Conservation (phyloP, 2,113 vertebrate genomes). For the Falco punctatus region DNA sequence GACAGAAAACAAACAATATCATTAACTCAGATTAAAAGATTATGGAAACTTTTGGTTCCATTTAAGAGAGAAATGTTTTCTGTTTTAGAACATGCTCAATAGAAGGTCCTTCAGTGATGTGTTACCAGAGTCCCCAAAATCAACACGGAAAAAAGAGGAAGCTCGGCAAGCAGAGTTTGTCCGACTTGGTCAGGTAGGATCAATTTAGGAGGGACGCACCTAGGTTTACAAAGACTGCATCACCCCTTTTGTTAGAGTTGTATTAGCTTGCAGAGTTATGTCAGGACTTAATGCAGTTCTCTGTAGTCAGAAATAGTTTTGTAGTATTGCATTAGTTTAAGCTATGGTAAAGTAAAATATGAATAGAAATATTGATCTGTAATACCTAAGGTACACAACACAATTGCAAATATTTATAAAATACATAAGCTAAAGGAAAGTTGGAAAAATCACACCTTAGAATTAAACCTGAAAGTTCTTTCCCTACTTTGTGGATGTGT, state of each 20-base stretch:
- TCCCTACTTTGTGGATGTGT: neutral
- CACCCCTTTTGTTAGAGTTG: neutral
- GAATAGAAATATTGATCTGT: neutral
- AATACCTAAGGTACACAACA: neutral
- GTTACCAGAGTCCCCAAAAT: slow-evolving; percentile 95
- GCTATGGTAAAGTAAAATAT: neutral
- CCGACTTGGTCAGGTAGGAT: slow-evolving; percentile 91
- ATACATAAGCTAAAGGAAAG: neutral
- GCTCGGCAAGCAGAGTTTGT: slow-evolving; percentile 98
- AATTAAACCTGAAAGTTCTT: neutral
- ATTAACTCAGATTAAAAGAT: neutral
- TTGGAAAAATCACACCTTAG: neutral
- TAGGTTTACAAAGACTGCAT: neutral
- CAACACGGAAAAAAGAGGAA: slow-evolving; percentile 95
- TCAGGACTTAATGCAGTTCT: neutral
- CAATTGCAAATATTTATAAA: neutral
- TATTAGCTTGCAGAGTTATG: neutral
- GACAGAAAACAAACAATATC: neutral
- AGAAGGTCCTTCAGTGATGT: slow-evolving; percentile 97
- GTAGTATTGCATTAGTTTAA: neutral
- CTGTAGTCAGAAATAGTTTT: neutral
- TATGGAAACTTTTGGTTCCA: neutral
- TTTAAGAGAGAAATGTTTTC: neutral
- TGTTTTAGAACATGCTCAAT: slow-evolving; percentile 96
- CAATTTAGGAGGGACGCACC: neutral